Base-by-base conservation (phyloP, 2,888 invertebrate species). In the Eilema depressum region DNA sequence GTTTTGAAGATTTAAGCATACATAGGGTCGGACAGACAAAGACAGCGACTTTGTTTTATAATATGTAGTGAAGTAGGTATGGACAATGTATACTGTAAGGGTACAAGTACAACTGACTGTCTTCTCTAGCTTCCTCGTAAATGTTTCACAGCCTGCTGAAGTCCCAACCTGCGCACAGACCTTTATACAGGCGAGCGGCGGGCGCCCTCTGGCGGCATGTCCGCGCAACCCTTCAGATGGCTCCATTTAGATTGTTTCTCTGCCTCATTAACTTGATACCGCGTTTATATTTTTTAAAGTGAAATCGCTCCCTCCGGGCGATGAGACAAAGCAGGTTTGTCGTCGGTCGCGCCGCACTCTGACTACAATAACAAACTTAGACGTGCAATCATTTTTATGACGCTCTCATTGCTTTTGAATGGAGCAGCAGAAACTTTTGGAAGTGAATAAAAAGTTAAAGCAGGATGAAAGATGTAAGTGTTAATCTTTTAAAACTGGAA, bases 241-340 rank as follows among this genome's bases (percentile, higher is more conserved):
- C 77, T 81, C 76, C 80, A 82, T 84, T 85, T 76, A 82, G 77
- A 84, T 84, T 82, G 80, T 78, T 79, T 79, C 72, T 74, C 75
- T 75, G 77, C 70, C 75, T 80, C 82, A 83, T 83, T 83, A 77
- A 71, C 69, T 75, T 72, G 71, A 74, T 78, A 76, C 68, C 73
- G 72, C 41, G 68, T 68, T 67, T 67, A 62, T 67, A 67, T 67
- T 47, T 76, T n/a, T 59, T 74, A 71, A 76, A 80, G 75, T 70
- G 25, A 59, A 71, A 80, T 76, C 68, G 64, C 61, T 67, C 70
- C 63, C 73, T 17, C 59, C 75, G 78, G 78, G 33, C 57, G 63
- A 63, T 73, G 66, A 66, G 37, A 66, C 66, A 28, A 41, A 17
- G 33, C 37, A n/a, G 66, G 28, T 26, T 66, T 60, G 41, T 41